These are phyloP conservation scores for Hyles lineata DNA, from an alignment of 2,888 invertebrate genomes.

Conservation along the genomic window DNA sequence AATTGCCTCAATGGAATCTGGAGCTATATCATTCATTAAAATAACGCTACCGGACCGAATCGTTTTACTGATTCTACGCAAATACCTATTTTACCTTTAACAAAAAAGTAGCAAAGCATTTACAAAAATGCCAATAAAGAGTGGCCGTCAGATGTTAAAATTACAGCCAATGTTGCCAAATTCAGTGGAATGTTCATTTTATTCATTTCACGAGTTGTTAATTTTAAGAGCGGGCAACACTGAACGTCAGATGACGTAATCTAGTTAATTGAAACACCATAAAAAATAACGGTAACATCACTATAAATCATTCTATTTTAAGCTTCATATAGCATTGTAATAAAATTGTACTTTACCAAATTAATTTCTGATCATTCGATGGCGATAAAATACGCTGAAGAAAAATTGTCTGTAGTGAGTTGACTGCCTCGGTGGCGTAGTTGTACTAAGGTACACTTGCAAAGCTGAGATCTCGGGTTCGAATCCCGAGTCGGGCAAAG, in stretches of 20 bases:
- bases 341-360: not conserved
- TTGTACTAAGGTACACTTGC: no score
- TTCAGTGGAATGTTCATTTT: slow-evolving; percentile 20
- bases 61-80: no score
- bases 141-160: slow-evolving; percentile 4
- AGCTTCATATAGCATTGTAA: not conserved
- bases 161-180: slow-evolving; percentile 19
- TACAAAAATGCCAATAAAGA: not conserved
- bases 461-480: no score
- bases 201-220: slow-evolving; percentile 33
- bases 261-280: slow-evolving; percentile 43
- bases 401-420: no score
- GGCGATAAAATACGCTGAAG: no score
- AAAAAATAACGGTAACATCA: slow-evolving; percentile 28
- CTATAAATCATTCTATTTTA: not conserved
- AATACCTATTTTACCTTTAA: not conserved
- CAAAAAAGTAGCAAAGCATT: not conserved
- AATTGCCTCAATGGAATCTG: no score
- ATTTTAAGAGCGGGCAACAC: slow-evolving; percentile 29
- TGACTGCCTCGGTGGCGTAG: no score
- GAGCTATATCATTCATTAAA: no score
- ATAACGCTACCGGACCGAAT: no score
- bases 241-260: slow-evolving; percentile 30
- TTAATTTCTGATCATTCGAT: no score
- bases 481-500: no score